phyloP scores from a whole-genome alignment of 2,888 invertebrate species.

The Polyommatus iphigenia region DNA sequence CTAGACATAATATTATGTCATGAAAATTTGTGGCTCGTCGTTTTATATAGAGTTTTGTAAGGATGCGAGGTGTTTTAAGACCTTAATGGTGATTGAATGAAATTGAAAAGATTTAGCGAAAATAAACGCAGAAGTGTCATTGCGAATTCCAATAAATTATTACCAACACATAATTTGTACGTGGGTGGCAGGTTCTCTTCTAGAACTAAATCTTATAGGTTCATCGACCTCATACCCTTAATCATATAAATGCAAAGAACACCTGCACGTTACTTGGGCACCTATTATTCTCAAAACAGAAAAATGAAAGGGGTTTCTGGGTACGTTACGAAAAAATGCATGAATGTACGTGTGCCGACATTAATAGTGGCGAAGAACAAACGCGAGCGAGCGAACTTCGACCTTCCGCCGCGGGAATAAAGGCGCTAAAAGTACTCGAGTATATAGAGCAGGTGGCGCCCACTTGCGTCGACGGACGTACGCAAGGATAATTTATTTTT shows the following conservation, averaged over 20 bases:
- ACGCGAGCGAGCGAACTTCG: conserved; percentile 33
- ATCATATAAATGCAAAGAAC: conserved; percentile 43
- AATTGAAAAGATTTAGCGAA: neutral
- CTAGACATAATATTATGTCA: too few species aligned
- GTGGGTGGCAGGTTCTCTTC: conserved; percentile 12
- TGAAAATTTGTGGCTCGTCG: too few species aligned
- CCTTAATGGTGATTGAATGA: neutral
- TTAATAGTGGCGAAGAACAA: conserved; percentile 32
- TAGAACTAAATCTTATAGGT: conserved; percentile 35
- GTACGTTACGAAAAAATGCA: conserved; percentile 43
- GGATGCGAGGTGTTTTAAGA: neutral
- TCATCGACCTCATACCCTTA: conserved; percentile 41
- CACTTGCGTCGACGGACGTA: conserved; percentile 44
- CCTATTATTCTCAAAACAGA: conserved; percentile 44
- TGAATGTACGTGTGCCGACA: conserved; percentile 41
- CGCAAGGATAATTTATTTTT: conserved; percentile 55
- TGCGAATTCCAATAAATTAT: neutral
- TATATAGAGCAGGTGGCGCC: conserved; percentile 43
- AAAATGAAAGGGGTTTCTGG: conserved; percentile 42
- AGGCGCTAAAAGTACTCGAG: conserved; percentile 33
- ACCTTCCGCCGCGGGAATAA: conserved; percentile 36
- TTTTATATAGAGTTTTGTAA: neutral
- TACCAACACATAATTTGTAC: neutral
- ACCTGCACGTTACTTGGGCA: conserved; percentile 41
- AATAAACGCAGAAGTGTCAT: neutral